phyloP scores from a whole-genome alignment of 2,113 vertebrate species.

The Periophthalmus modestus region DNA sequence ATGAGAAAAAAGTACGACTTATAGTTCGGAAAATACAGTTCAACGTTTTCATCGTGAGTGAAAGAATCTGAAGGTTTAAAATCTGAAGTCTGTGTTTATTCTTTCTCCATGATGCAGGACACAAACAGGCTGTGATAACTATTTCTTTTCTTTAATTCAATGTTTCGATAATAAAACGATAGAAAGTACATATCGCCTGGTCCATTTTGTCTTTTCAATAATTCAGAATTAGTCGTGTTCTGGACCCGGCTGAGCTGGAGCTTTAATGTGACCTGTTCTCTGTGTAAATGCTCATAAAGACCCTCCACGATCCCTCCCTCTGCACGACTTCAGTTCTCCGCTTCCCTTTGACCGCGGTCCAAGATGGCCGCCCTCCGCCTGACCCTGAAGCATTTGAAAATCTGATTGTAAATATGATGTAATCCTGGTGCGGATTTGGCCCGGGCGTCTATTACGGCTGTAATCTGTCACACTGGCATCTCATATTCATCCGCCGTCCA shows the following conservation, averaged over 20 bases:
- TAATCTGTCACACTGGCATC: slow-evolving; percentile 77
- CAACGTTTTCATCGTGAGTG: too few species aligned
- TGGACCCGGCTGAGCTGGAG: neutral
- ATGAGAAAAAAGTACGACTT: too few species aligned
- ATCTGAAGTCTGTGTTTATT: too few species aligned
- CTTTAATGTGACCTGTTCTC: neutral
- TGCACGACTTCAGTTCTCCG: neutral
- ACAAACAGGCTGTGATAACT: too few species aligned
- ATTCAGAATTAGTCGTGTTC: neutral
- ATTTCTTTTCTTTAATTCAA: too few species aligned
- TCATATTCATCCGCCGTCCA: slow-evolving; percentile 72
- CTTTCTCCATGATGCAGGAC: too few species aligned
- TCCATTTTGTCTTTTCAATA: neutral
- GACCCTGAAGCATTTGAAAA: slow-evolving; percentile 75
- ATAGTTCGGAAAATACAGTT: too few species aligned
- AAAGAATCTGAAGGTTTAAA: too few species aligned
- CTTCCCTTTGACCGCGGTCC: slow-evolving; percentile 55
- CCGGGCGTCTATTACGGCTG: slow-evolving; percentile 76
- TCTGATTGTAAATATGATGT: slow-evolving; percentile 45
- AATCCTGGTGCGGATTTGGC: slow-evolving; percentile 78
- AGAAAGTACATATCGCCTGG: too few species aligned
- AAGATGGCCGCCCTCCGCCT: slow-evolving; percentile 67
- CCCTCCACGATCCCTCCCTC: neutral
- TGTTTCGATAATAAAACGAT: too few species aligned
- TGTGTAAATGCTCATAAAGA: neutral